phyloP scores from a whole-genome alignment of 2,113 vertebrate species.

The Prionailurus bengalensis region DNA sequence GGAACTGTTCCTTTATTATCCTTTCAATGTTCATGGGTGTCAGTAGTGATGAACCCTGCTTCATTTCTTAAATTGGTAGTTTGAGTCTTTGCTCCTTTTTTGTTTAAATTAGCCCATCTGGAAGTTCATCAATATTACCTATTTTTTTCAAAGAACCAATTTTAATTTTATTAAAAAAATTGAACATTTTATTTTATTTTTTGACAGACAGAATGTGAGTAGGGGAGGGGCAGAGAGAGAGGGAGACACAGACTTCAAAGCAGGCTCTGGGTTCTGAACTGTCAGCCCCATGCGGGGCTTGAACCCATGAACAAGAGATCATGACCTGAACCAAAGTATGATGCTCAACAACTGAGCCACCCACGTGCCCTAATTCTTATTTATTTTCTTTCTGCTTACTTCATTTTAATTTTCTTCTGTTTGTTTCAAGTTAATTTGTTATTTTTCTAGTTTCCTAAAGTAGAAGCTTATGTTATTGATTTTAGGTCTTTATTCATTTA shows the following conservation, averaged over 20 bases:
- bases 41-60: neutral
- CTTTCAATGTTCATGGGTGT: neutral
- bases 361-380: neutral
- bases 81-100: neutral
- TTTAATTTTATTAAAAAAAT: neutral
- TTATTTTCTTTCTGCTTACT: neutral
- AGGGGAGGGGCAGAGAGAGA: too few species aligned
- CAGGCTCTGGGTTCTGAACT: too few species aligned
- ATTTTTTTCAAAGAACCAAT: neutral
- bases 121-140: neutral
- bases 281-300: too few species aligned
- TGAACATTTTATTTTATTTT: too few species aligned
- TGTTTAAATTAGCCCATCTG: neutral
- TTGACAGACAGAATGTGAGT: too few species aligned
- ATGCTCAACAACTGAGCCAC: too few species aligned
- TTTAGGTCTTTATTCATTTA: neutral
- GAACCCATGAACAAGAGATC: too few species aligned
- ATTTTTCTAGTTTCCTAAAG: neutral
- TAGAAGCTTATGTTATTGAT: neutral
- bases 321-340: too few species aligned
- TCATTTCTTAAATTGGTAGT: neutral
- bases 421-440: neutral
- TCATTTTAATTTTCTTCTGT: neutral
- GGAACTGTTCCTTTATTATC: neutral
- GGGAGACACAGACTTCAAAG: too few species aligned